Evolutionary conservation across 64 coral and sea anemone genomes (phyloP).

Genomic region (Montipora capricornis): DNA sequence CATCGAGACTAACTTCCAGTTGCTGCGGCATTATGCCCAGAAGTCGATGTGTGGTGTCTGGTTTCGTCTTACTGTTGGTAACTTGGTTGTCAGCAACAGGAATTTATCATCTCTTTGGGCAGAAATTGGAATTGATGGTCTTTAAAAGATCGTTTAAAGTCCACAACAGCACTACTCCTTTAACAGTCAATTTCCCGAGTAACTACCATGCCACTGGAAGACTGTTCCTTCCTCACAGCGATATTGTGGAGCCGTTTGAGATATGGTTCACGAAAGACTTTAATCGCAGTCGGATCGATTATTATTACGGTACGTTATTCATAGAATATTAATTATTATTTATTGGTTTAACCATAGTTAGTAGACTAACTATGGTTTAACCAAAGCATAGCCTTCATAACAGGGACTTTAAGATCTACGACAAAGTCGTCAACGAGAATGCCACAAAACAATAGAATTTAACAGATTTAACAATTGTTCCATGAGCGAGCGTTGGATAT

Average conservation of each 20-base stretch:
- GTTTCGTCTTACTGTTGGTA: not conserved
- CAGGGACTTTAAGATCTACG: too few relatives aligned
- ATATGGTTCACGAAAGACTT: constrained; percentile 86
- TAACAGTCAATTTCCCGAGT: constrained; percentile 51
- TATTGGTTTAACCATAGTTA: too few relatives aligned
- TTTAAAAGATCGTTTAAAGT: not conserved
- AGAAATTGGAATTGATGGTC: not conserved
- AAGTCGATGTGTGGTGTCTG: not conserved
- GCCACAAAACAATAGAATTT: too few relatives aligned
- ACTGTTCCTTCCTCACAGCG: constrained; percentile 81
- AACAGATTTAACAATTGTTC: too few relatives aligned
- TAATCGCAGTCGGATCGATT: constrained; percentile 96
- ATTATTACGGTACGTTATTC: constrained; percentile 88
- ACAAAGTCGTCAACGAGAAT: too few relatives aligned
- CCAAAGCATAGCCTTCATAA: too few relatives aligned
- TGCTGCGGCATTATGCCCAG: not conserved
- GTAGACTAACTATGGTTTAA: too few relatives aligned
- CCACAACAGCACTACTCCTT: not conserved
- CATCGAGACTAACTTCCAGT: not conserved
- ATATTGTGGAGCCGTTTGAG: constrained; percentile 96
- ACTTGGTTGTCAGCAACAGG: not conserved
- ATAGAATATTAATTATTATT: not conserved
- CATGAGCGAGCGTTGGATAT: too few relatives aligned
- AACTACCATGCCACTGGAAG: constrained; percentile 88
- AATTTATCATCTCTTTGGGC: not conserved